Evolutionary conservation across 1,140 invertebrate genomes (phyloP), one percentile per base, ranked within the genome.

Genomic region (Sarcophaga bullata): DNA sequence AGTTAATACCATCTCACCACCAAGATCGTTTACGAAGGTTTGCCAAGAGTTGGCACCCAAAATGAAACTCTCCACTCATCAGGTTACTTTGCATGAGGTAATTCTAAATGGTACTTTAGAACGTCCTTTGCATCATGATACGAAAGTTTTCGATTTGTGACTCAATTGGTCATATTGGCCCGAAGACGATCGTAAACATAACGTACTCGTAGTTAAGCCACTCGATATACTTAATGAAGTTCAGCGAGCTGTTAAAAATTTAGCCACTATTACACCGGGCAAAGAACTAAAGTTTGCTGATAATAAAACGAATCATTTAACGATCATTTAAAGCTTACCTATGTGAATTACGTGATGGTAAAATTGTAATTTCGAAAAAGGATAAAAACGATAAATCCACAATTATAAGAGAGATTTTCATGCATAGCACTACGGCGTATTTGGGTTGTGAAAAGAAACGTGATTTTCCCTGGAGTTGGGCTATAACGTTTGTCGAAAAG

Each of bases 131-230:
- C 96, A 97, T 90, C 93, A 95, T 83, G 92, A 93, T 49, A 95
- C 97, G 86, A 92, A 94, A 81, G 92, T 94, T 0, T 89, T 93
- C 6, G 91, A 93, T 84, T 91, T 93, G 37, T 93, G 98, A 11
- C 91, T 97, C 10, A 92, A 93, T 68, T 98, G 96, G 96, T 93
- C 95, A 0, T 95, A 95, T 84, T 98, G 96, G 96, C 94, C 96
- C 72, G 93, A 95, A 75, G 92, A 92, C 6, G 95, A 97, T 88
- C 91, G 95, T 17, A 96, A 95, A 88, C 93, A 96, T 84, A 97
- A 97, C 86, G 93, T 94, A 85, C 90, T 97, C 13, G 90, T 96
- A n/a, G 89, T 97, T 8, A 94, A 90, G 37, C 91, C 92, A 1
- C 92, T 92, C 1, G 91, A 91, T 81, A 89, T 92, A 82, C 81